Evolutionary conservation across 2,797 vertebrate species (phyloP).

Genomic region (Sarcoramphus papa): DNA sequence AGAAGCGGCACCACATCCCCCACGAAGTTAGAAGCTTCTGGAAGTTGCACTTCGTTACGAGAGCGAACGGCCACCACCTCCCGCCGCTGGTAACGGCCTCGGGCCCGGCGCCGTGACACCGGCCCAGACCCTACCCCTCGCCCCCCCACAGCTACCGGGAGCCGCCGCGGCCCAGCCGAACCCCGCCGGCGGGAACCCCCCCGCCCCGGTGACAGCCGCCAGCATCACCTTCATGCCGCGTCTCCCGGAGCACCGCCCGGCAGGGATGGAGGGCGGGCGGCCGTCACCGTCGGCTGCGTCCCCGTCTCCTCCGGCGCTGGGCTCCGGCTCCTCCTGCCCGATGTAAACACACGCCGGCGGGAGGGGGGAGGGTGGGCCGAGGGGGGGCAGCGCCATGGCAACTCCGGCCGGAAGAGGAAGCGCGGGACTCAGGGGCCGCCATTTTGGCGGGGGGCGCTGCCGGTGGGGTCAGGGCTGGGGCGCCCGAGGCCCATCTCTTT

Average conservation of each 20-base stretch:
- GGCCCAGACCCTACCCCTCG: neutral
- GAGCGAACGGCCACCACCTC: neutral
- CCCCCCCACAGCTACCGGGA: neutral
- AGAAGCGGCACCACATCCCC: neutral
- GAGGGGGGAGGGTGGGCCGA: neutral
- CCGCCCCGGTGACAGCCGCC: neutral
- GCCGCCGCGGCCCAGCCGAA: neutral
- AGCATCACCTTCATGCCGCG: slow-evolving; percentile 58
- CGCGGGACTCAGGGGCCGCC: neutral
- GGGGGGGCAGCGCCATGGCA: slow-evolving; percentile 37
- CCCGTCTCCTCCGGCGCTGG: neutral
- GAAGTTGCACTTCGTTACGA: neutral
- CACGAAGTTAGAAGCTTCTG: slow-evolving; percentile 18
- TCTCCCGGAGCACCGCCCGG: slow-evolving; percentile 10
- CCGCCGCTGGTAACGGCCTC: neutral
- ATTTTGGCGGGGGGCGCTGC: neutral
- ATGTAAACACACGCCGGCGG: slow-evolving; percentile 35
- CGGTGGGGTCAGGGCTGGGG: too few species aligned
- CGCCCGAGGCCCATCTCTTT: rapidly evolving
- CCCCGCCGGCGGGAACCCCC: neutral
- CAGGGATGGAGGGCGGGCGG: neutral
- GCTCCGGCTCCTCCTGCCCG: slow-evolving; percentile 17
- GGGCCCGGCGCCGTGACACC: neutral
- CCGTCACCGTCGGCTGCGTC: neutral
- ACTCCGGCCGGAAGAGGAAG: slow-evolving; percentile 56